Percentiles rank a stretch among this genome's conserved stretches.
These are phyloP conservation scores for Helicorthomorpha holstii DNA, from an alignment of 1,140 invertebrate genomes.

Conservation along the genomic window DNA sequence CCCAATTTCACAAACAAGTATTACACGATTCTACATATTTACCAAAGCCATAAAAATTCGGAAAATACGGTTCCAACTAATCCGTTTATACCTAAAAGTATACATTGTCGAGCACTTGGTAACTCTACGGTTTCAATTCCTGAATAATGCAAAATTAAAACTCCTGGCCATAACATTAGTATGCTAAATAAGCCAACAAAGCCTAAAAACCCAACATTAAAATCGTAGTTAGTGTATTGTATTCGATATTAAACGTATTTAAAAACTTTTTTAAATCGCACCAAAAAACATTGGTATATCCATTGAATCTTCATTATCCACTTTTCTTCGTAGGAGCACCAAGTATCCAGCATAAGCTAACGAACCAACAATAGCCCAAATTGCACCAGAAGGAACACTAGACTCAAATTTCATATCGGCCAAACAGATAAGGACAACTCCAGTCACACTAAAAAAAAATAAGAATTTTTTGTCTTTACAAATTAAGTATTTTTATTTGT, in stretches of 20 bases:
- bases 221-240: not conserved
- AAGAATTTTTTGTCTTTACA: not conserved
- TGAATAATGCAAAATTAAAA: constrained; percentile 61
- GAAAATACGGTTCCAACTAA: constrained; percentile 71
- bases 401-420: constrained; percentile 39
- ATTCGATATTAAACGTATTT: not conserved
- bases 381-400: constrained; percentile 45
- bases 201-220: constrained; percentile 31
- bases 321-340: constrained; percentile 59
- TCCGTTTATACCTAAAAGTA: constrained; percentile 61
- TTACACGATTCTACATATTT: too few species aligned
- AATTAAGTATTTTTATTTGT: too few species aligned
- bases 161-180: constrained; percentile 64
- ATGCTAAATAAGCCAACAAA: constrained; percentile 75
- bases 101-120: constrained; percentile 59
- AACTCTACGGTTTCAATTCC: constrained; percentile 59
- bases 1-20: too few species aligned
- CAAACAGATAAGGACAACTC: constrained; percentile 54
- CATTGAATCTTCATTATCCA: constrained; percentile 69
- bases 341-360: constrained; percentile 69
- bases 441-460: constrained; percentile 42
- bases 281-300: constrained; percentile 83
- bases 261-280: constrained; percentile 20
- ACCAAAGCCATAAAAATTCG: constrained; percentile 77
- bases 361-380: constrained; percentile 58